Evolutionary conservation across 2,797 vertebrate genomes (phyloP).

Genomic region (Enteromius treurensis): DNA sequence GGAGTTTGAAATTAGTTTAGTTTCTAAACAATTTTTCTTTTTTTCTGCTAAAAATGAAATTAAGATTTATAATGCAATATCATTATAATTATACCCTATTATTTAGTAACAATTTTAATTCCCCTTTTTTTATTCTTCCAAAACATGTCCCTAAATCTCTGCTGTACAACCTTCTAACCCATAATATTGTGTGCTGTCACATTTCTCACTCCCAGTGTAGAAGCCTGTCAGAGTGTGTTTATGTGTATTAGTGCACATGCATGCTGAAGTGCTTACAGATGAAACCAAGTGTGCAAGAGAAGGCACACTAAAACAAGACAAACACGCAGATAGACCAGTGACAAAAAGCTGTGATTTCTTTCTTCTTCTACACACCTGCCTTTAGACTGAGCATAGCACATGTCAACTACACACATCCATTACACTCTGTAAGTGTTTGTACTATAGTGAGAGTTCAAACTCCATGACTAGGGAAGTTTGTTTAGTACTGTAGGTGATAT

Average conservation of each 20-base stretch:
- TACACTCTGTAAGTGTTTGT: conserved; percentile 14
- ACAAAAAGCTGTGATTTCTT: conserved; percentile 32
- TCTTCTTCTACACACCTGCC: conserved; percentile 39
- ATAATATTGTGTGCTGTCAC: conserved; percentile 14
- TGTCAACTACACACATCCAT: conserved; percentile 28
- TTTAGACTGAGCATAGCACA: conserved; percentile 29
- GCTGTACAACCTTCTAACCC: not conserved
- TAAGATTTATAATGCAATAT: not conserved
- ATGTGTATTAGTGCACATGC: conserved; percentile 9
- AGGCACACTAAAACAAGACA: conserved; percentile 34
- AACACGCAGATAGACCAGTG: conserved; percentile 30
- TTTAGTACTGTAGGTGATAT: not conserved
- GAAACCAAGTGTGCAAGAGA: conserved; percentile 51
- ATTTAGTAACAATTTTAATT: not conserved
- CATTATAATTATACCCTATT: not conserved
- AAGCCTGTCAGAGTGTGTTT: conserved; percentile 15
- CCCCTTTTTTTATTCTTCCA: not conserved
- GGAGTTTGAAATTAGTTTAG: no score
- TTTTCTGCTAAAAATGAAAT: not conserved
- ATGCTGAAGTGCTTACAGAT: conserved; percentile 47
- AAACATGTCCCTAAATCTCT: not conserved
- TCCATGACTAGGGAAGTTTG: not conserved
- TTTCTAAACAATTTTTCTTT: not conserved
- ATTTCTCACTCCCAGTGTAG: conserved; percentile 1
- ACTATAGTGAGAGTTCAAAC: not conserved